These are phyloP conservation scores for Vanessa cardui DNA, from an alignment of 2,888 invertebrate genomes.

Conservation along the genomic window DNA sequence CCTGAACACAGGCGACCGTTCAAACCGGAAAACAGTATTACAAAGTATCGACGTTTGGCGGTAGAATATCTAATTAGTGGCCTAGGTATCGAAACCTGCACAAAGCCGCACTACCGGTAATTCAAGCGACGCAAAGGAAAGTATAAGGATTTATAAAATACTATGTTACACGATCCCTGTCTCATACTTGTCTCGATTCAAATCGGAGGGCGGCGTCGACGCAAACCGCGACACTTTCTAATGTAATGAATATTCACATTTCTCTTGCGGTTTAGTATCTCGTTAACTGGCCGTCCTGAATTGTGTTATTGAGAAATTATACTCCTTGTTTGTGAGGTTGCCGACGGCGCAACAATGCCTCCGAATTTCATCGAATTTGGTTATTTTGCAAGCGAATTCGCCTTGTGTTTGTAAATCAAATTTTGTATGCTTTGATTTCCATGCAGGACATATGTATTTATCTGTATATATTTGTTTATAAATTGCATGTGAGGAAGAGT, in stretches of 20 bases:
- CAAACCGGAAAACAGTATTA: no score
- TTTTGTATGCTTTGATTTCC: no score
- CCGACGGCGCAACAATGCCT: neutral
- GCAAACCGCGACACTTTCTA: conserved; percentile 72
- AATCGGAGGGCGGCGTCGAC: conserved; percentile 61
- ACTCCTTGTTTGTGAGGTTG: neutral
- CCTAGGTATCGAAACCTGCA: no score
- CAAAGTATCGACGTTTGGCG: no score
- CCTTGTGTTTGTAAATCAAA: no score
- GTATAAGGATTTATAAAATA: neutral
- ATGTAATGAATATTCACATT: conserved; percentile 57
- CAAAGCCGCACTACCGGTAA: no score
- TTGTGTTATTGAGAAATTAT: conserved; percentile 20
- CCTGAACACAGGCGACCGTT: no score
- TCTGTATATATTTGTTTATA: no score
- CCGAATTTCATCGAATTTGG: neutral
- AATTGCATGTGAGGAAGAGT: no score
- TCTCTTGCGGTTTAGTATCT: conserved; percentile 51
- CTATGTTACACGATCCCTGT: conserved; percentile 28
- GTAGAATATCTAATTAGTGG: no score
- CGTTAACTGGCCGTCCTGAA: conserved; percentile 24
- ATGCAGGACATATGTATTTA: no score
- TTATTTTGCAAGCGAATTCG: no score
- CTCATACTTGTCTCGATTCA: conserved; percentile 55
- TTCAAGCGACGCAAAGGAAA: neutral